Evolutionary conservation across 2,113 vertebrate species (phyloP), one percentile per base, ranked within the genome.

Genomic region (Xerus inauris): DNA sequence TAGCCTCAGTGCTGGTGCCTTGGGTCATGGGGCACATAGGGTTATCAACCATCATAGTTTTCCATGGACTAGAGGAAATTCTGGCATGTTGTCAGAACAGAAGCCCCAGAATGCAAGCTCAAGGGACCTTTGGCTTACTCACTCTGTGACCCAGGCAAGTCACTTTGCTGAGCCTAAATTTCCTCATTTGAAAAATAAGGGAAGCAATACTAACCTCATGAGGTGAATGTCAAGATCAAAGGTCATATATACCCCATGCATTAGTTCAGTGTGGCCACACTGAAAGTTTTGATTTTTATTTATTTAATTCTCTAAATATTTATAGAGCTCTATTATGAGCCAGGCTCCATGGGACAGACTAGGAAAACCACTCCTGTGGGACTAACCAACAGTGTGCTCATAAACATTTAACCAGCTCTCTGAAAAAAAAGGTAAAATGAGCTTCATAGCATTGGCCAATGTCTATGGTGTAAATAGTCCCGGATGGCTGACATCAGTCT

Each of bases 261-360:
- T 42, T 54, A 45, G 30, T 35, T 89, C 28, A n/a, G 30, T 42
- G 47, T 83, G 64, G 57, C 26, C 67, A 62, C 32, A 17, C 17
- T 42, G 35, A 49, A 96, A 65, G 40, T 57, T 75, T 94, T 51
- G 7, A 10, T 69, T 67, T 72, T 10, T 49, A 20, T 94, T 67
- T 79, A 88, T 77, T 94, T 73, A 81, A 59, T 57, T 89, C 73
- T 62, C 35, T 94, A 83, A 95, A 65, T 73, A 80, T 92, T 83
- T 95, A 69, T 42, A 73, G 77, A 84, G 51, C 6, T 30, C 45
- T 89, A 14, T 73, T 62, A 45, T 14, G 40, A 85, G 51, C 47
- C 57, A 87, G 42, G 38, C 51, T 87, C 87, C 69, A 32, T 69
- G 19, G 65, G 30, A 35, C 12, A 71, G 42, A 42, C 57, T 47